Conservation (phyloP, 2,888 invertebrate genomes). For the Pristionchus entomophagus region DNA sequence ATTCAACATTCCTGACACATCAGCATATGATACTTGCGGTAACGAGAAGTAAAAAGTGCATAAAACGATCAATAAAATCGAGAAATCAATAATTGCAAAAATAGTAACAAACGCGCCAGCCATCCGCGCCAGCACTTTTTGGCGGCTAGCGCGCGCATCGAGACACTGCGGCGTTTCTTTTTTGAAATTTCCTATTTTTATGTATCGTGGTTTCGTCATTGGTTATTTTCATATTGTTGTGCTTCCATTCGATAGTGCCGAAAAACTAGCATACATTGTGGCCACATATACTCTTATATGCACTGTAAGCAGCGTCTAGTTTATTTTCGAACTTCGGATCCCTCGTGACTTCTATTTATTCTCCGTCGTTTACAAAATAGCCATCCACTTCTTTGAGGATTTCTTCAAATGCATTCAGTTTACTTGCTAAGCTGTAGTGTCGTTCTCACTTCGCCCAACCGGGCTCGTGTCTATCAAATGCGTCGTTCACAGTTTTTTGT, state of each 20-base stretch:
- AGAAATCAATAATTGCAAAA: background rate
- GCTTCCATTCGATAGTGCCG: no score
- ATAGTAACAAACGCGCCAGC: background rate
- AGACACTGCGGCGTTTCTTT: background rate
- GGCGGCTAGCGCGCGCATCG: no score
- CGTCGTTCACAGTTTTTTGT: background rate
- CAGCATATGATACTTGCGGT: background rate
- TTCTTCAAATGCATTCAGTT: no score
- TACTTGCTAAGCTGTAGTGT: background rate
- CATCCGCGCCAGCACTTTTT: background rate
- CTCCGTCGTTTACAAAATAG: no score
- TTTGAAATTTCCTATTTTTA: background rate
- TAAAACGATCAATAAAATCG: background rate
- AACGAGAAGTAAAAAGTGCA: background rate
- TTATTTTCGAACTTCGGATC: background rate
- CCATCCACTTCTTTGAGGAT: no score
- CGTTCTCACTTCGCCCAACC: background rate
- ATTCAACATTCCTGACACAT: slow-evolving; percentile 12
- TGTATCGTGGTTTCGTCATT: background rate
- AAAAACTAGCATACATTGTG: background rate
- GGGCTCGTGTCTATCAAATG: background rate
- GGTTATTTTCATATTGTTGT: background rate
- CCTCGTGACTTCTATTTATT: slow-evolving; percentile 10
- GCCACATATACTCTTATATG: no score
- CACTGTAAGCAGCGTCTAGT: no score